Evolutionary conservation across 2,113 vertebrate species (phyloP).

Genomic region (Opisthocomus hoazin): DNA sequence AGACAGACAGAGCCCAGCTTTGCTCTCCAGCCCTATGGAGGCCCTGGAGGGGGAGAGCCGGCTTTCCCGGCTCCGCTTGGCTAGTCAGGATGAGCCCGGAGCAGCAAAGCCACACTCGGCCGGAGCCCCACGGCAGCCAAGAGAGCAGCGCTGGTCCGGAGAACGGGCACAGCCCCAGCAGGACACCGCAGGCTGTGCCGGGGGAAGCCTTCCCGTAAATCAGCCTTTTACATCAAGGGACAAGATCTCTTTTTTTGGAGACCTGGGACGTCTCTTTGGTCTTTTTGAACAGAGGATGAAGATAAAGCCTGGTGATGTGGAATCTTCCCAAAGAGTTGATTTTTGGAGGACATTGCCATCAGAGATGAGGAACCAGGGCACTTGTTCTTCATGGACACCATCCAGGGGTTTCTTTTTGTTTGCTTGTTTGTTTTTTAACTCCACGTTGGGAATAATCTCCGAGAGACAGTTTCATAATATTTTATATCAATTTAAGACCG

Average conservation of each 20-base stretch:
- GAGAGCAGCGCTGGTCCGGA: not conserved
- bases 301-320: not conserved
- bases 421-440: constrained; percentile 34
- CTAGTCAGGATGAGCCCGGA: not conserved
- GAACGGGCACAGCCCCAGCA: not conserved
- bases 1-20: not conserved
- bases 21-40: not conserved
- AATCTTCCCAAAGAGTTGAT: not conserved
- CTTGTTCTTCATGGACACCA: constrained; percentile 25
- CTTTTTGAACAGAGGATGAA: not conserved
- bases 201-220: not conserved
- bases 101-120: fast-evolving
- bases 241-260: not conserved
- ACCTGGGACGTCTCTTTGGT: not conserved
- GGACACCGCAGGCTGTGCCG: not conserved
- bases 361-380: not conserved
- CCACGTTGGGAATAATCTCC: constrained; percentile 50
- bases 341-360: not conserved
- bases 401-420: not conserved
- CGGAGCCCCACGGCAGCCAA: fast-evolving
- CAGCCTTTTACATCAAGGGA: not conserved
- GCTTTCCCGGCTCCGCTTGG: not conserved
- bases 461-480: constrained; percentile 52
- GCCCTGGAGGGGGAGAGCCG: not conserved
- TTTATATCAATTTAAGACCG: constrained; percentile 54